phyloP scores from a whole-genome alignment of 1,140 invertebrate genomes.

The Musca domestica region DNA sequence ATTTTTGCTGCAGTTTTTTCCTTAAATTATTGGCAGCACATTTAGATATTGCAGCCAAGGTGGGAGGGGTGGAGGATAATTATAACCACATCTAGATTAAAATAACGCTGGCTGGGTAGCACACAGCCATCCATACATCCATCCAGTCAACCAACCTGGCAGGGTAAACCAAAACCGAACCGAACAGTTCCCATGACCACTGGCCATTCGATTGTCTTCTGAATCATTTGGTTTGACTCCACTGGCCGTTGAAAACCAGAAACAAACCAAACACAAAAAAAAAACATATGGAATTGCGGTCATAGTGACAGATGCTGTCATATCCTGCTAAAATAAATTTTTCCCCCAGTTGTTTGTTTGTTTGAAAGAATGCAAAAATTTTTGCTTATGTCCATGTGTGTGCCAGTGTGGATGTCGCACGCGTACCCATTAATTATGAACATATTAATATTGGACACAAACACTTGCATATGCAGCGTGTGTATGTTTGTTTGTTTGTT shows the following conservation, averaged over 20 bases:
- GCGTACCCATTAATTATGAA: conserved; percentile 27
- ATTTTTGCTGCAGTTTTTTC: too few species aligned
- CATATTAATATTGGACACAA: conserved; percentile 28
- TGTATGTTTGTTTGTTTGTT: background rate
- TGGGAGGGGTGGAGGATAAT: background rate
- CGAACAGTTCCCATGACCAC: conserved; percentile 8
- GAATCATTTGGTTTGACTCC: background rate
- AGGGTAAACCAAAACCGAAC: too few species aligned
- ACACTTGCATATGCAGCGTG: background rate
- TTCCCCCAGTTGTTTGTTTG: background rate
- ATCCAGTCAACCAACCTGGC: too few species aligned
- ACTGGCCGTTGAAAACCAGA: background rate
- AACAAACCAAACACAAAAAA: too few species aligned
- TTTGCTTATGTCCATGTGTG: conserved; percentile 6
- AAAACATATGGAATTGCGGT: conserved; percentile 21
- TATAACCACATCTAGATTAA: conserved; percentile 19
- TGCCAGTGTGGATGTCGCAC: background rate
- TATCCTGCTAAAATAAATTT: conserved; percentile 26
- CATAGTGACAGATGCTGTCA: conserved; percentile 27
- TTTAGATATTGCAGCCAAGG: too few species aligned
- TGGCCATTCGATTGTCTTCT: background rate
- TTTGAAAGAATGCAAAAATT: conserved; percentile 7
- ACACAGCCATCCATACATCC: too few species aligned
- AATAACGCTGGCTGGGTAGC: background rate
- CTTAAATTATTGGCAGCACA: too few species aligned